These are phyloP conservation scores for Trichomycterus rosablanca DNA, from an alignment of 2,113 vertebrate genomes.

Conservation along the genomic window DNA sequence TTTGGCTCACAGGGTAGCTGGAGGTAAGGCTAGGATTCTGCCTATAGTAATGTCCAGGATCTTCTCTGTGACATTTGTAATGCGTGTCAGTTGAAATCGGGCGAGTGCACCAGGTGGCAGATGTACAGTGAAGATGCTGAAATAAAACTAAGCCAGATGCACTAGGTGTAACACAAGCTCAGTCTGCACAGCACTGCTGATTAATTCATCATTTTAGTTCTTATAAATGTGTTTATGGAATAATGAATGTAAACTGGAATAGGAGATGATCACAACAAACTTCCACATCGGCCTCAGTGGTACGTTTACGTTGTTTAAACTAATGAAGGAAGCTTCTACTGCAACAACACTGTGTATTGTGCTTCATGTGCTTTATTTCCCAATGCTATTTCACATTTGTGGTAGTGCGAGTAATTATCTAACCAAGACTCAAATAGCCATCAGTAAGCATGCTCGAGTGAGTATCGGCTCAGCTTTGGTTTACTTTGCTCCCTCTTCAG, in stretches of 20 bases:
- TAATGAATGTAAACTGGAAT: constrained; percentile 1
- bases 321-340: neutral
- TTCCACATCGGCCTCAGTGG: neutral
- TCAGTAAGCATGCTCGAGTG: constrained; percentile 26
- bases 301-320: constrained; percentile 22
- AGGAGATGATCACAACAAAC: constrained; percentile 5
- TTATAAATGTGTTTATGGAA: constrained; percentile 8
- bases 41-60: too few relatives aligned
- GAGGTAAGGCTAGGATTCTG: too few relatives aligned
- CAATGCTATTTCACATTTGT: constrained; percentile 18
- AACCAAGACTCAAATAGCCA: constrained; percentile 28
- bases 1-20: constrained; percentile 4
- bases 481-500: constrained; percentile 14
- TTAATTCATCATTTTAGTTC: constrained; percentile 7
- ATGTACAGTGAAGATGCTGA: constrained; percentile 28
- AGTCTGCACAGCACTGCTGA: constrained; percentile 1
- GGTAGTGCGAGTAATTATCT: constrained; percentile 30
- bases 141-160: constrained; percentile 39
- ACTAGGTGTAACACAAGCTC: constrained; percentile 14
- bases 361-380: constrained; percentile 11
- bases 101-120: constrained; percentile 42
- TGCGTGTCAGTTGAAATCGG: constrained; percentile 34
- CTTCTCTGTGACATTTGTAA: too few relatives aligned
- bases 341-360: neutral
- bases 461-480: constrained; percentile 16